Evolutionary conservation across 1,140 invertebrate species (phyloP).

Genomic region (Hylaeus volcanicus): DNA sequence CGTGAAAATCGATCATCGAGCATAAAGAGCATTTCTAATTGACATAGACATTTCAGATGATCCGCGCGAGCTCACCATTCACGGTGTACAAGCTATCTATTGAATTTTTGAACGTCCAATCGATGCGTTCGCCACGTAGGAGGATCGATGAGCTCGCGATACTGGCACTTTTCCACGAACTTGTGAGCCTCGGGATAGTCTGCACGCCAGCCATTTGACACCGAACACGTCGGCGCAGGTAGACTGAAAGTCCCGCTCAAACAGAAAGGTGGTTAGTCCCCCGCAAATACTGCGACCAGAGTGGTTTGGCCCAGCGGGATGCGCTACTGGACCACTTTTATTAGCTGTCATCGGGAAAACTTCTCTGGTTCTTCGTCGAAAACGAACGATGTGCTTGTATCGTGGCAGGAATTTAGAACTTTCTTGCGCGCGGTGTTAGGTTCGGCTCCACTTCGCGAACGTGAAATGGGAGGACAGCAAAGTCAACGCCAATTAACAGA

Average conservation of each 20-base stretch:
- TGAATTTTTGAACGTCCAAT: slow-evolving; percentile 34
- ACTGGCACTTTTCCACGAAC: slow-evolving; percentile 43
- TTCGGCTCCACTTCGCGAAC: no score
- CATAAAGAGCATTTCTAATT: slow-evolving; percentile 23
- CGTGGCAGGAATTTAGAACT: not conserved
- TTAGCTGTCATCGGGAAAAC: slow-evolving; percentile 39
- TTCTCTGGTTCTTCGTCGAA: not conserved
- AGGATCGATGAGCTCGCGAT: slow-evolving; percentile 19
- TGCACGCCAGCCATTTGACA: slow-evolving; percentile 39
- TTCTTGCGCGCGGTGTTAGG: no score
- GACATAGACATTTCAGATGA: not conserved
- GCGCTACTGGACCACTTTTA: slow-evolving; percentile 17
- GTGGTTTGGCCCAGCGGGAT: slow-evolving; percentile 1
- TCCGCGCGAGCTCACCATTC: not conserved
- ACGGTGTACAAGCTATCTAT: not conserved
- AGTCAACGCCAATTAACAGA: no score
- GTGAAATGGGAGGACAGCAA: no score
- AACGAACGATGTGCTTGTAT: not conserved
- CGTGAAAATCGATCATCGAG: not conserved
- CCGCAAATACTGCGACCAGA: slow-evolving; percentile 20
- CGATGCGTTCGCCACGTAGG: not conserved
- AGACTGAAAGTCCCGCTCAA: slow-evolving; percentile 37
- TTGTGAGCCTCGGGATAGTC: slow-evolving; percentile 37
- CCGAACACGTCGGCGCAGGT: slow-evolving; percentile 32
- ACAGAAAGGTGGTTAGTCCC: slow-evolving; percentile 34